Conservation (phyloP, 2,113 vertebrate genomes). For the Theropithecus gelada region DNA sequence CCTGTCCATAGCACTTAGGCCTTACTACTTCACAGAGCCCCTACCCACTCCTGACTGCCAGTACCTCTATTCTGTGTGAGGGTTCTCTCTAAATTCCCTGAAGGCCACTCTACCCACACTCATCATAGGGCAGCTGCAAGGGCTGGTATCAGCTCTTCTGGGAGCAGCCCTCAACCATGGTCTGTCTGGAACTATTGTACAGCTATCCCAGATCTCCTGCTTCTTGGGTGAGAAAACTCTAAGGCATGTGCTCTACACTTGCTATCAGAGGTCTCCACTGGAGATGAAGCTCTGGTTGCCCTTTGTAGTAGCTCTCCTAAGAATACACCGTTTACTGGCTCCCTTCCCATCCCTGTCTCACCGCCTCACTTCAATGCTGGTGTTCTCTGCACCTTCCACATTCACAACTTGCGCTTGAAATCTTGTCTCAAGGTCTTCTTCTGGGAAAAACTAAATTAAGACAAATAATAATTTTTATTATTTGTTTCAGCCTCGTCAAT, state of each 20-base stretch:
- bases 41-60: not conserved
- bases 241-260: not conserved
- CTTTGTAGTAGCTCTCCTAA: not conserved
- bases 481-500: slow-evolving; percentile 36
- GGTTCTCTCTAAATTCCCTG: not conserved
- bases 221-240: not conserved
- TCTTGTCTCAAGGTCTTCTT: not conserved
- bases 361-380: not conserved
- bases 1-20: not conserved
- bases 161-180: not conserved
- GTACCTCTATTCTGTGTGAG: not conserved
- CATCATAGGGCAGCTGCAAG: not conserved
- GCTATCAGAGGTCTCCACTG: not conserved
- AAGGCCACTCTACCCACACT: not conserved
- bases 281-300: not conserved
- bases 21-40: not conserved
- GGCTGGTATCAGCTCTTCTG: not conserved
- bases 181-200: not conserved
- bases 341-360: not conserved
- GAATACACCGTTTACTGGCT: not conserved
- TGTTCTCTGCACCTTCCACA: not conserved
- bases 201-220: not conserved
- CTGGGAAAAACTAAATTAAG: slow-evolving; percentile 17
- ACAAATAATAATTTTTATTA: slow-evolving; percentile 22
- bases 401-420: not conserved